Evolutionary conservation across 2,888 invertebrate genomes (phyloP).

Genomic region (Schizotus pectinicornis): DNA sequence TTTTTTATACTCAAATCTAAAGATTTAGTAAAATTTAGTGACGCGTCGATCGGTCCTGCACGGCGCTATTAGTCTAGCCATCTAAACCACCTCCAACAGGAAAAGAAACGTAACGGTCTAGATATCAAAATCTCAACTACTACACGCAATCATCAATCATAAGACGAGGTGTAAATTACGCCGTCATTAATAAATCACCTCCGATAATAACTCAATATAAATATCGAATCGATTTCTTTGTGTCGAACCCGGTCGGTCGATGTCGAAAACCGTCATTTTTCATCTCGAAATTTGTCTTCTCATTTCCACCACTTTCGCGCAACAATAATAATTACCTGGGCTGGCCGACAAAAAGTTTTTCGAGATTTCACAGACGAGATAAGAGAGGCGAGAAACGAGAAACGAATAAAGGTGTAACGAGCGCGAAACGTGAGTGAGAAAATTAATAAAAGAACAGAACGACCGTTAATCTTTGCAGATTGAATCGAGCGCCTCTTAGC

Average conservation of each 20-base stretch:
- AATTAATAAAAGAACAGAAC: constrained; percentile 31
- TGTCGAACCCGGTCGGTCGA: constrained; percentile 11
- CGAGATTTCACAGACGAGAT: no score
- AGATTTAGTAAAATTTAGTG: no score
- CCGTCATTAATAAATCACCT: constrained; percentile 47
- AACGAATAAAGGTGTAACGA: constrained; percentile 18
- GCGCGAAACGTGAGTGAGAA: constrained; percentile 30
- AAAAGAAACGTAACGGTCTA: background rate
- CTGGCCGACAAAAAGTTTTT: no score
- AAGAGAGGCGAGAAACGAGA: background rate
- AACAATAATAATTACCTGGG: no score
- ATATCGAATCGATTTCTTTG: constrained; percentile 41
- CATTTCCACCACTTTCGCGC: constrained; percentile 18
- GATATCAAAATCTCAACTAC: background rate
- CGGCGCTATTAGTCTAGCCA: no score
- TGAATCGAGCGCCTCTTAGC: constrained; percentile 30
- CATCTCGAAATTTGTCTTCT: constrained; percentile 29
- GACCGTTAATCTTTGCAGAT: constrained; percentile 30
- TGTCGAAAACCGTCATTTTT: constrained; percentile 40
- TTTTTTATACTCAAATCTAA: no score
- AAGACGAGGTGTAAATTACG: constrained; percentile 44
- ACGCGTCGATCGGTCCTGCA: no score
- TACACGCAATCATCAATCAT: constrained; percentile 38
- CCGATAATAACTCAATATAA: constrained; percentile 40
- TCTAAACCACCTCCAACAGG: no score